Base-by-base conservation (phyloP, 2,888 invertebrate genomes). In the Dasypogon diadema region DNA sequence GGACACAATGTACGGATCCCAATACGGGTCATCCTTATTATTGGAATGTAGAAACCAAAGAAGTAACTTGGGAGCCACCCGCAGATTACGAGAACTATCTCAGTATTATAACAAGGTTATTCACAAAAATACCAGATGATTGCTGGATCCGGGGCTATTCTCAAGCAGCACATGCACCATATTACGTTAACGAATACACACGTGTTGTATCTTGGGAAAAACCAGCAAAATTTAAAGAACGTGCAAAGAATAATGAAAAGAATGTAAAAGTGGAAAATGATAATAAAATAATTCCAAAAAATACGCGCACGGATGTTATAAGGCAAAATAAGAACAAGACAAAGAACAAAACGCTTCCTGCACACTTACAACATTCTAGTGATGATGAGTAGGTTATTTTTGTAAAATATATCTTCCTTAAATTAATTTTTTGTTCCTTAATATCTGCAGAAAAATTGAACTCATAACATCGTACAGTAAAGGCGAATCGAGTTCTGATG, bases 21-120 rank as follows among this genome's bases (percentile, higher is more conserved):
- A 85, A 86, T 12, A 88, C 89, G 1, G 91, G 91, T 1, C 91
- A 89, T 82, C 86, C 89, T 1, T 91, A 91, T 82, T 91, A 90
- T 80, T 91, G 91, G 91, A 90, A 91, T 81, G 86, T 87, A 14
- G 85, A 88, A 79, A 89, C 90, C 0, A 90, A 91, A 81, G 88
- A 89, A 81, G 91, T 91, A 0, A 90, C 90, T 8, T 91, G 91
- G 91, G 89, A 90, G 77, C 87, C 88, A 80, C 91, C 91, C 8
- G 81, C 83, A 1, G 89, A 88, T 79, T 88, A 87, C 79, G 83
- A 81, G 58, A 72, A 76, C n/a, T 80, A 77, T 74, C 51, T 78
- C 8, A 24, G 63, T n/a, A 55, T 58, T 12, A 42, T 76, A 14
- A 21, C 63, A 26, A 58, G n/a, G 42, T 12, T 72, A 10, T 18